Base-by-base conservation (phyloP, 1,140 invertebrate species). In the Wiebesia pumilae region DNA sequence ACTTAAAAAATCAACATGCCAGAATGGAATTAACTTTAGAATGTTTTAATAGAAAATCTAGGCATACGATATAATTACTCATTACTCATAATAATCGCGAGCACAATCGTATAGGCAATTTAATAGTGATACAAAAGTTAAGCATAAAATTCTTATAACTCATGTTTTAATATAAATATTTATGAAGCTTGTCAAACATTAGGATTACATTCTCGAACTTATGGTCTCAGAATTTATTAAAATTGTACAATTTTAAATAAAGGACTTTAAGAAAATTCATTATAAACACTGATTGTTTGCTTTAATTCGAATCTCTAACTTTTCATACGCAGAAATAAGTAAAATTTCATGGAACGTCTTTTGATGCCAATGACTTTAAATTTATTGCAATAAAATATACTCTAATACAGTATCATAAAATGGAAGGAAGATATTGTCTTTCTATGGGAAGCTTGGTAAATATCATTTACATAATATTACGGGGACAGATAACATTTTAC, bases 391-490 rank as follows among this genome's bases (percentile, higher is more conserved):
- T 33, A 30, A 69, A 9, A 30, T 10, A 69, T 33, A 69, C 16
- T 21, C 35, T 0, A 35, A 71, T 38, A 71, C 30, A 12, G 19
- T 3, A 38, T 71, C 35, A 16, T 38, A 35, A 71, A 38, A 14
- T 30, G 21, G 4, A 38, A 30, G 21, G 69, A 35, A 38, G 9
- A n/a, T n/a, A n/a, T n/a, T n/a, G n/a, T 71, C 14, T 14, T 71
- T 38, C 33, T 24, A 16, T 38, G 69, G 16, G 21, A 71, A 38
- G 69, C 14, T 71, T 71, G 16, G 19, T 21, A 71, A 71, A 71
- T 71, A 71, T 71, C 6, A 40, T 71, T 71, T 71, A 71, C 69
- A 71, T 35, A 71, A 71, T 71, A 19, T 71, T 30, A 71, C 40
- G 21, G n/a, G 35, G 40, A 30, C 33, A 40, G 35, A 24, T 71